A percentile compares a stretch with the other conserved stretches of the same genome.
These are phyloP conservation scores for Epistrophe grossulariae DNA, from an alignment of 2,888 invertebrate genomes.

Conservation along the genomic window DNA sequence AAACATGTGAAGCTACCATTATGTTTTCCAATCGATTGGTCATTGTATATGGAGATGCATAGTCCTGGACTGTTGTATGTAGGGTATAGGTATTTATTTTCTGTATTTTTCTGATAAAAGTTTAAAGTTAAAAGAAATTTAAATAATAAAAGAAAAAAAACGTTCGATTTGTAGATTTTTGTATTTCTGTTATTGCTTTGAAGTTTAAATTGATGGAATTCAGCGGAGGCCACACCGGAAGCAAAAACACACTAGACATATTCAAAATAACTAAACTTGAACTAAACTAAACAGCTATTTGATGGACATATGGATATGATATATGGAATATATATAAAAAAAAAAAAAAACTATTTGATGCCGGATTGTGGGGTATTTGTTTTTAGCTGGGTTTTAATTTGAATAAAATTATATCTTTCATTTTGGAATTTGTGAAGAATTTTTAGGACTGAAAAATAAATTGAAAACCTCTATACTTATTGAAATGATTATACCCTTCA, in stretches of 20 bases:
- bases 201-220: slow-evolving; percentile 42
- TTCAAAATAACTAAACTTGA: slow-evolving; percentile 22
- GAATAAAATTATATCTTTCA: slow-evolving; percentile 32
- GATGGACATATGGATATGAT: slow-evolving; percentile 9
- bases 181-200: slow-evolving; percentile 38
- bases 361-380: neutral
- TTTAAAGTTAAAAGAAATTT: neutral
- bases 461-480: neutral
- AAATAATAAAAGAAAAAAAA: slow-evolving; percentile 13
- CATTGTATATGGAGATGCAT: slow-evolving; percentile 50
- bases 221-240: slow-evolving; percentile 1
- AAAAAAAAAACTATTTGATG: neutral
- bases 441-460: slow-evolving; percentile 8
- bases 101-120: slow-evolving; percentile 13
- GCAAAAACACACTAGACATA: neutral
- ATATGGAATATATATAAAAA: neutral
- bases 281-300: slow-evolving; percentile 40
- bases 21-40: slow-evolving; percentile 64
- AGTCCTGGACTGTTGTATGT: slow-evolving; percentile 5
- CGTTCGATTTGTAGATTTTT: slow-evolving; percentile 18
- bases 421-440: neutral
- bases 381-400: slow-evolving; percentile 19
- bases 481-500: neutral
- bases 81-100: neutral
- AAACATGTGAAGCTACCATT: slow-evolving; percentile 53